A percentile compares a stretch with the other conserved stretches of the same genome.
These are phyloP conservation scores for Cryptotermes secundus DNA, from an alignment of 1,140 invertebrate genomes.

Conservation along the genomic window DNA sequence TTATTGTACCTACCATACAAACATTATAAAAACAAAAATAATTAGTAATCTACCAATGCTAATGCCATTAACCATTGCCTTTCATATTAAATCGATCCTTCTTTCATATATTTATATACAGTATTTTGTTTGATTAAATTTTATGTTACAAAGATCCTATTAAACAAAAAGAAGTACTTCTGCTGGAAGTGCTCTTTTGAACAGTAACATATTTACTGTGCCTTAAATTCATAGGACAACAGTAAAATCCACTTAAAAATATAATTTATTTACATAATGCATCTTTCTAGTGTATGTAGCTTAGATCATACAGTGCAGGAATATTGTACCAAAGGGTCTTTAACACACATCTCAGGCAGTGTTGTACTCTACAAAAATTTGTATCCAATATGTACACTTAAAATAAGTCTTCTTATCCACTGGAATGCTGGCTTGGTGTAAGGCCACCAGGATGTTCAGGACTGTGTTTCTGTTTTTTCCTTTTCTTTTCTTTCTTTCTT, in stretches of 20 bases:
- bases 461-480: conserved; percentile 92
- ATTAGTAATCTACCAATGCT: too few species aligned
- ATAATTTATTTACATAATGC: background rate
- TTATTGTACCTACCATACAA: too few species aligned
- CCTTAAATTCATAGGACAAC: background rate
- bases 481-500: conserved; percentile 93
- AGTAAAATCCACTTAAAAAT: background rate
- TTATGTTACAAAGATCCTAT: too few species aligned
- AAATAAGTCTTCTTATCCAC: conserved; percentile 47
- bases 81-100: too few species aligned
- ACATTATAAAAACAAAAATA: too few species aligned
- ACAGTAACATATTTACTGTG: background rate
- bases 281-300: background rate
- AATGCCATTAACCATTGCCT: too few species aligned
- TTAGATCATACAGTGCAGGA: background rate
- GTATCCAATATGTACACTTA: background rate
- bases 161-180: too few species aligned
- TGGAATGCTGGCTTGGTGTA: conserved; percentile 71
- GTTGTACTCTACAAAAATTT: background rate
- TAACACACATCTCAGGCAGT: background rate
- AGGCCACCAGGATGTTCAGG: conserved; percentile 76
- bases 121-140: too few species aligned
- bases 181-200: too few species aligned
- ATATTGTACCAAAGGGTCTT: background rate
- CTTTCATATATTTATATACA: too few species aligned